Evolutionary conservation across 2,797 vertebrate species (phyloP).

Genomic region (Macroramphosus scolopax): DNA sequence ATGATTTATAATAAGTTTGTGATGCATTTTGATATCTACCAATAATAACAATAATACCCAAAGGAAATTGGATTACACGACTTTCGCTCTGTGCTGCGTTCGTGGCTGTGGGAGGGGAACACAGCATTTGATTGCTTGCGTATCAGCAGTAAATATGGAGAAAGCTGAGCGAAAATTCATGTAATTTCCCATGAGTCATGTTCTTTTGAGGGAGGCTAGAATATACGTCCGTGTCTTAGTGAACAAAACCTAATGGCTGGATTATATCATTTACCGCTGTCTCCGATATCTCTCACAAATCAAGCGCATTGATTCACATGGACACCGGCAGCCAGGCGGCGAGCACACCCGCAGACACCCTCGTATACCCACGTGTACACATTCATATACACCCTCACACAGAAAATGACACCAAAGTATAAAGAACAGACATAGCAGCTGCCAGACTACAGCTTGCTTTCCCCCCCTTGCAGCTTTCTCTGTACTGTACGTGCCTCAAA

Average conservation of each 20-base stretch:
- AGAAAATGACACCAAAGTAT: slow-evolving; percentile 62
- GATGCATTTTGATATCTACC: slow-evolving; percentile 65
- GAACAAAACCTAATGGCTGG: slow-evolving; percentile 65
- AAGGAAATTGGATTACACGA: slow-evolving; percentile 72
- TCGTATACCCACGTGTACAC: slow-evolving; percentile 44
- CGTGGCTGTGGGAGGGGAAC: slow-evolving; percentile 50
- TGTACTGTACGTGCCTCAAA: slow-evolving; percentile 72
- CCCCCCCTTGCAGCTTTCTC: slow-evolving; percentile 53
- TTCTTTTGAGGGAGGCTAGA: slow-evolving; percentile 54
- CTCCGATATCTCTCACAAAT: slow-evolving; percentile 35
- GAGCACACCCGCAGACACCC: slow-evolving; percentile 18
- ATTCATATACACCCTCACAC: slow-evolving; percentile 37
- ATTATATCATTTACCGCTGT: slow-evolving; percentile 69
- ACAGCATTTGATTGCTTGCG: slow-evolving; percentile 59
- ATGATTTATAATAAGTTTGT: slow-evolving; percentile 62
- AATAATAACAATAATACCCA: slow-evolving; percentile 70
- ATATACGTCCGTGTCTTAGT: slow-evolving; percentile 52
- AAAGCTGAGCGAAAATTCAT: slow-evolving; percentile 66
- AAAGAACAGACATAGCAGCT: slow-evolving; percentile 68
- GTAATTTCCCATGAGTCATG: slow-evolving; percentile 74
- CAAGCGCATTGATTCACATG: slow-evolving; percentile 43
- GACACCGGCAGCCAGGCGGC: slow-evolving; percentile 22
- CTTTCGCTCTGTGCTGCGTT: slow-evolving; percentile 47
- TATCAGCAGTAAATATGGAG: slow-evolving; percentile 72
- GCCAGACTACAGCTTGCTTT: slow-evolving; percentile 56